These are phyloP conservation scores for Propsilocerus akamusi DNA, from an alignment of 1,140 invertebrate species.

Conservation along the genomic window DNA sequence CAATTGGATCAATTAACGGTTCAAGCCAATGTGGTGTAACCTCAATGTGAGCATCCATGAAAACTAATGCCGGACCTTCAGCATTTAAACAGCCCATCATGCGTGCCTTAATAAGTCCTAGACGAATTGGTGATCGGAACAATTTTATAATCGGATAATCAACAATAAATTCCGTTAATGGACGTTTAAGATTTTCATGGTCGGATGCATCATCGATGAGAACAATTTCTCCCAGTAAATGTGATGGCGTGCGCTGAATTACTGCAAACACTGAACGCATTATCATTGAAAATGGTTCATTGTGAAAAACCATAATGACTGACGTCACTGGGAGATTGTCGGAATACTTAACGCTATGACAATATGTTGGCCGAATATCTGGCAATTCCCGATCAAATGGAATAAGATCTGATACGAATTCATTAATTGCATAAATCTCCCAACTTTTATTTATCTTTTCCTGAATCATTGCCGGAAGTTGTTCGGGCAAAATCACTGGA, in stretches of 20 bases:
- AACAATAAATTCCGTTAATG: slow-evolving; percentile 53
- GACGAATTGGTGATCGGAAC: slow-evolving; percentile 50
- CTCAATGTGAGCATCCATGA: slow-evolving; percentile 74
- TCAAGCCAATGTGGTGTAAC: slow-evolving; percentile 65
- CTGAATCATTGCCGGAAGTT: background rate
- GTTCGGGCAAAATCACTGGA: background rate
- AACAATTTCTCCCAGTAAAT: slow-evolving; percentile 60
- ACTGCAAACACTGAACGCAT: slow-evolving; percentile 53
- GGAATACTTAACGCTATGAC: slow-evolving; percentile 14
- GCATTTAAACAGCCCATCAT: slow-evolving; percentile 59
- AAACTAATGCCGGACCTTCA: slow-evolving; percentile 64
- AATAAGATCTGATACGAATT: background rate
- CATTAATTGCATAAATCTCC: background rate
- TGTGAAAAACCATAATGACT: slow-evolving; percentile 65
- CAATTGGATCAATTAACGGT: slow-evolving; percentile 55
- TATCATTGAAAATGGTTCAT: slow-evolving; percentile 66
- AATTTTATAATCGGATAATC: slow-evolving; percentile 51
- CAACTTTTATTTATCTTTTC: background rate
- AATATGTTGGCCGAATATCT: slow-evolving; percentile 14
- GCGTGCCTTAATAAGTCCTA: slow-evolving; percentile 63
- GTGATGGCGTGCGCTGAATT: slow-evolving; percentile 49
- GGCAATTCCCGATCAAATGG: background rate
- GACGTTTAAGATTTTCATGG: slow-evolving; percentile 34
- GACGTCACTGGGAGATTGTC: slow-evolving; percentile 32
- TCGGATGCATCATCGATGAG: slow-evolving; percentile 70